These are phyloP conservation scores for Trematomus bernacchii DNA, from an alignment of 2,797 vertebrate species.

Conservation along the genomic window DNA sequence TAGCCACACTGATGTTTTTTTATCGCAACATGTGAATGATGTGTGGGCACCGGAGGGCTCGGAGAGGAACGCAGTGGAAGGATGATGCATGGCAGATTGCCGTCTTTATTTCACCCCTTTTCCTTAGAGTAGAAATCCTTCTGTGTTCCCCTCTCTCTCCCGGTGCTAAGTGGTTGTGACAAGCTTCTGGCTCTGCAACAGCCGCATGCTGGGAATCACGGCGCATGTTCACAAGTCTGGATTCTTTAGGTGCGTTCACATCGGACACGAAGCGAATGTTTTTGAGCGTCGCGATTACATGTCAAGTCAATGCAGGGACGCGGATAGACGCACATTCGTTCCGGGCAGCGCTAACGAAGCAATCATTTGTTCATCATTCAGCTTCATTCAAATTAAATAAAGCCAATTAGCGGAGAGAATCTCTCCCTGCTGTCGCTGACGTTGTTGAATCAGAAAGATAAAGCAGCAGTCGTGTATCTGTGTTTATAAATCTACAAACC, in stretches of 20 bases:
- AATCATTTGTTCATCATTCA: too few relatives aligned
- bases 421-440: too few relatives aligned
- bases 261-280: too few relatives aligned
- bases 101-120: slow-evolving; percentile 66
- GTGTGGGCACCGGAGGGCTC: slow-evolving; percentile 71
- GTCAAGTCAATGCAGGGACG: too few relatives aligned
- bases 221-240: slow-evolving; percentile 76
- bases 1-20: slow-evolving; percentile 62
- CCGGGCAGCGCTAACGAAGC: too few relatives aligned
- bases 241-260: slow-evolving; percentile 17
- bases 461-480: too few relatives aligned
- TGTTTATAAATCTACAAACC: too few relatives aligned
- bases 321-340: too few relatives aligned
- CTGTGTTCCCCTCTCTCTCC: slow-evolving; percentile 58
- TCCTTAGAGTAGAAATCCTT: slow-evolving; percentile 63
- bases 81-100: slow-evolving; percentile 82
- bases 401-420: too few relatives aligned
- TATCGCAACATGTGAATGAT: slow-evolving; percentile 65
- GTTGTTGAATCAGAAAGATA: too few relatives aligned
- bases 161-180: slow-evolving; percentile 76
- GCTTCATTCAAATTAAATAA: too few relatives aligned
- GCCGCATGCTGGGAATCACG: slow-evolving; percentile 79
- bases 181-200: slow-evolving; percentile 73
- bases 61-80: slow-evolving; percentile 70
- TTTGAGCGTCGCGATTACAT: too few relatives aligned